These are phyloP conservation scores for Centroberyx gerrardi DNA, from an alignment of 2,797 vertebrate genomes.

Conservation along the genomic window DNA sequence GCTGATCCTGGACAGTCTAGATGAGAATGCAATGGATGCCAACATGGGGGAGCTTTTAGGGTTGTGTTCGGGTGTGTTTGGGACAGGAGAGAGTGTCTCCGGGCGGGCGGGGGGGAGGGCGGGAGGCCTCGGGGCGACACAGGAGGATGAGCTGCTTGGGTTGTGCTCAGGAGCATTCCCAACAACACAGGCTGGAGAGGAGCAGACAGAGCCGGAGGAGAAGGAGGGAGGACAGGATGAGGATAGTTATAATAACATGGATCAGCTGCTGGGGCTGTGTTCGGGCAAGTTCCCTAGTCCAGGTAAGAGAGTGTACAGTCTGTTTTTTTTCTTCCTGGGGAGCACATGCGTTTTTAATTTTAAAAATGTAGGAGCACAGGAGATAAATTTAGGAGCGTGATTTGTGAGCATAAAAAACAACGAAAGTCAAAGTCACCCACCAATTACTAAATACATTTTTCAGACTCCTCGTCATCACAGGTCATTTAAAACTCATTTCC, in stretches of 20 bases:
- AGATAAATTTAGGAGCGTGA: not conserved
- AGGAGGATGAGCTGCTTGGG: slow-evolving; percentile 91
- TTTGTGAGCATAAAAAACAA: not conserved
- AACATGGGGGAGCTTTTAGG: slow-evolving; percentile 97
- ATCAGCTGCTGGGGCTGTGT: slow-evolving; percentile 88
- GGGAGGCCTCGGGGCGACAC: slow-evolving; percentile 25
- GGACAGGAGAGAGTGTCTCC: not conserved
- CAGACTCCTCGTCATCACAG: not conserved
- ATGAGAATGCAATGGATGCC: slow-evolving; percentile 98
- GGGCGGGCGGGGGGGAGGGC: rapidly evolving
- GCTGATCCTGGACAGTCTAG: slow-evolving; percentile 91
- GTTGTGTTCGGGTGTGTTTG: slow-evolving; percentile 90
- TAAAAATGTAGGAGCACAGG: not conserved
- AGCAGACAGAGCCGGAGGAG: slow-evolving; percentile 28
- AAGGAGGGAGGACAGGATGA: slow-evolving; percentile 23
- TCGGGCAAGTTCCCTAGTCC: slow-evolving; percentile 91
- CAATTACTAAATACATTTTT: not conserved
- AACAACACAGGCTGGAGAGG: slow-evolving; percentile 67
- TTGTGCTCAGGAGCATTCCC: slow-evolving; percentile 93
- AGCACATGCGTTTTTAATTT: not conserved
- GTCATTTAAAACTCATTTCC: no score
- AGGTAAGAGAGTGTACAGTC: slow-evolving; percentile 61
- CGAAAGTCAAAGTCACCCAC: not conserved
- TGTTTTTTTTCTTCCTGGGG: no score
- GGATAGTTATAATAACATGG: slow-evolving; percentile 80